Percentiles rank a stretch among this genome's conserved stretches.
phyloP scores from a whole-genome alignment of 30 jellyfish, hydroid and myxozoan species.

The Pelagia noctiluca region DNA sequence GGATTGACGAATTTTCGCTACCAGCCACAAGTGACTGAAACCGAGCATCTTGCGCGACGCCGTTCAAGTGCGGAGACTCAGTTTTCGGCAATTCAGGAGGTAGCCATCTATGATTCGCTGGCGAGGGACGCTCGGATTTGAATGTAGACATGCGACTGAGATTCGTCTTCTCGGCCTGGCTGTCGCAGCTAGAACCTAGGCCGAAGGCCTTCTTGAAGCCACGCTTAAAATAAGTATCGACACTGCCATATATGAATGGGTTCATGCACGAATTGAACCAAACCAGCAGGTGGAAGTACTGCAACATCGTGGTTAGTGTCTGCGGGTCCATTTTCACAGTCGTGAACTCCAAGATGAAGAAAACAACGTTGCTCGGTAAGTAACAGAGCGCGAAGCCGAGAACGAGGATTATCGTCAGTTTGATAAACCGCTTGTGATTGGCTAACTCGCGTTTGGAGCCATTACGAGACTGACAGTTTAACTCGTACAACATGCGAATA shows the following conservation, averaged over 20 bases:
- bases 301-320: conserved; percentile 24
- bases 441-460: conserved; percentile 49
- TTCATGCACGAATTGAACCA: conserved; percentile 82
- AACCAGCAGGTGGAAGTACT: conserved; percentile 59
- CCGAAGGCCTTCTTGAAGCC: conserved; percentile 85
- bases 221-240: conserved; percentile 73
- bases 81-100: conserved; percentile 18
- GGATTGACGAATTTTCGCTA: background rate
- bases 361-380: conserved; percentile 64
- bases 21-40: conserved; percentile 12
- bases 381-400: conserved; percentile 64
- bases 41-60: conserved; percentile 3
- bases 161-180: conserved; percentile 41
- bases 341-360: conserved; percentile 55
- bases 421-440: conserved; percentile 57
- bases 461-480: conserved; percentile 37
- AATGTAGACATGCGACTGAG: conserved; percentile 41
- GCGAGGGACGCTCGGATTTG: conserved; percentile 44
- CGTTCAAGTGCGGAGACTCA: background rate
- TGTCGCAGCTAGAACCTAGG: conserved; percentile 48
- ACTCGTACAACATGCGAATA: conserved; percentile 50
- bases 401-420: conserved; percentile 44
- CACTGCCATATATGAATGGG: conserved; percentile 82
- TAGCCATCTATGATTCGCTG: conserved; percentile 18
- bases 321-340: background rate